Conservation (phyloP, 2,113 vertebrate species). For the cat (Felis catus) region DNA sequence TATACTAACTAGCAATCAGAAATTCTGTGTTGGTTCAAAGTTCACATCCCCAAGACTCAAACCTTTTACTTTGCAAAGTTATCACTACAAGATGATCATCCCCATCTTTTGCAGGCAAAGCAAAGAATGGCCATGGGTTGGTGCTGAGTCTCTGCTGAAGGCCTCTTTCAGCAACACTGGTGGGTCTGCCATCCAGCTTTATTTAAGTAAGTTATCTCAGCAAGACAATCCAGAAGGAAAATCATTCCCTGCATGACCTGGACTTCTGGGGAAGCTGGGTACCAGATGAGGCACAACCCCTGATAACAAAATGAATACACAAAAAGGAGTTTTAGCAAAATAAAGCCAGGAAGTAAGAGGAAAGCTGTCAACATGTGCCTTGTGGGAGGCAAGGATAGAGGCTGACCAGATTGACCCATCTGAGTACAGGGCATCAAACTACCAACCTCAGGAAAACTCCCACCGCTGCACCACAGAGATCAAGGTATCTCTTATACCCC, state of each 20-base stretch:
- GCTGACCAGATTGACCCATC: not conserved
- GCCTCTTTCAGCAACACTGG: not conserved
- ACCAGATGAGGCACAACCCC: not conserved
- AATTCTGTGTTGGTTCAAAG: not conserved
- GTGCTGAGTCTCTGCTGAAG: not conserved
- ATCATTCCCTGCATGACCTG: not conserved
- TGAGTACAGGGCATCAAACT: not conserved
- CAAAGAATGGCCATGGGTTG: not conserved
- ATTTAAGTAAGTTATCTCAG: not conserved
- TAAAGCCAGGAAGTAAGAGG: not conserved
- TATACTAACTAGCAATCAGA: not conserved
- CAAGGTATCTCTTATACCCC: not conserved
- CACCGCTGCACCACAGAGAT: not conserved
- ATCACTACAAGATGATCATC: not conserved
- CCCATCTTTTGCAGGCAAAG: not conserved
- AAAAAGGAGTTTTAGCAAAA: slow-evolving; percentile 25
- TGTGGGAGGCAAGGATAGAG: not conserved
- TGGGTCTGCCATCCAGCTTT: not conserved
- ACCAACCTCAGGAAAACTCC: not conserved
- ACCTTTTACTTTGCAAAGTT: not conserved
- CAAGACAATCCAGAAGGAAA: not conserved
- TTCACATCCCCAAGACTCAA: not conserved
- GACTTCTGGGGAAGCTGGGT: not conserved
- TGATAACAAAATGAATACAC: not conserved
- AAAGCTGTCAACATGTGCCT: not conserved